Percentiles rank a stretch among this genome's conserved stretches.
Conservation (phyloP, 2,113 vertebrate genomes). For the Crotalus viridis region DNA sequence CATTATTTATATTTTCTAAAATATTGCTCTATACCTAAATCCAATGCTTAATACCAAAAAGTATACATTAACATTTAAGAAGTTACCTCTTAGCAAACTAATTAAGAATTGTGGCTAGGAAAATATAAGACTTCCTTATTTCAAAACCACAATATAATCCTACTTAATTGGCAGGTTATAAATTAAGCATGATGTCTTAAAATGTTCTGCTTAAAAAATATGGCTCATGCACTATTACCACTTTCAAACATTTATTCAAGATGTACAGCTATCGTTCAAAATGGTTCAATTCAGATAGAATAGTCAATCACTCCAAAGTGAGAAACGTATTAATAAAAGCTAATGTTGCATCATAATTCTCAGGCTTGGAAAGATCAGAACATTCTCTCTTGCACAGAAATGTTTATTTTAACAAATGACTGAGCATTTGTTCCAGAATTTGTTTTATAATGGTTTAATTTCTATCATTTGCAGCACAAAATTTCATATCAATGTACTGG, state of each 20-base stretch:
- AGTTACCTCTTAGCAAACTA: background rate
- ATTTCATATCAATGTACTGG: background rate
- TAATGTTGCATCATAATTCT: background rate
- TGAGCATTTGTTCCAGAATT: background rate
- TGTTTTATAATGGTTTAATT: background rate
- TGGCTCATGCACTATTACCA: background rate
- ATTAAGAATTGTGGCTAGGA: background rate
- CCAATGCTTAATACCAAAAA: background rate
- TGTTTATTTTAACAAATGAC: background rate
- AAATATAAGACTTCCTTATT: background rate
- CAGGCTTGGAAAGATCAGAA: background rate
- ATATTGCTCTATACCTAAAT: background rate
- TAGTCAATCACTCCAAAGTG: background rate
- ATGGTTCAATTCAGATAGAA: background rate
- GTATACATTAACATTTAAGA: background rate
- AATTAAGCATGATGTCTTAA: background rate
- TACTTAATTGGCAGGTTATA: background rate
- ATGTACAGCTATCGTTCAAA: background rate
- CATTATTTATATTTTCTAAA: background rate
- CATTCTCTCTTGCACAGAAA: background rate
- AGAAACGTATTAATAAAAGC: background rate
- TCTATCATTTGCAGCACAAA: background rate
- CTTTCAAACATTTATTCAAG: background rate
- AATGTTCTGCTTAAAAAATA: background rate
- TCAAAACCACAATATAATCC: background rate